Evolutionary conservation across 2,113 vertebrate genomes (phyloP).

Genomic region (Calidris pugnax): DNA sequence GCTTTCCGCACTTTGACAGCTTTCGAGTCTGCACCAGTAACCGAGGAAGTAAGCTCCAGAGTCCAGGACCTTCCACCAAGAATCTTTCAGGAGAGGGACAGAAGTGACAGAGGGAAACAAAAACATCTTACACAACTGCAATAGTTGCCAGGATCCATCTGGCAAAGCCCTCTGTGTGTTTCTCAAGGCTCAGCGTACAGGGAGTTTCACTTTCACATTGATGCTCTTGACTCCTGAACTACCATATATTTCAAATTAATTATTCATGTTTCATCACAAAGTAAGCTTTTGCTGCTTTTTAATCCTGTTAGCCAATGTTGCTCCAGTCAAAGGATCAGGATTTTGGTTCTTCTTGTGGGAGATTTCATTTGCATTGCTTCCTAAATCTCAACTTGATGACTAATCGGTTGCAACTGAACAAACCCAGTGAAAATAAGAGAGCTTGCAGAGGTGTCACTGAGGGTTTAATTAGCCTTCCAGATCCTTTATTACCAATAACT

Average conservation of each 20-base stretch:
- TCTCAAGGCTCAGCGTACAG: neutral
- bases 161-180: neutral
- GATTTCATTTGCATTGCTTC: slow-evolving; percentile 35
- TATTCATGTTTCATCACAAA: slow-evolving; percentile 13
- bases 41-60: neutral
- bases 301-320: neutral
- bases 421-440: slow-evolving; percentile 24
- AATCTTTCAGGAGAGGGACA: neutral
- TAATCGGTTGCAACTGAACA: slow-evolving; percentile 52
- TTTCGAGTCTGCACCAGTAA: neutral
- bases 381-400: slow-evolving; percentile 52
- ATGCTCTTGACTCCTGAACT: neutral
- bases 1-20: neutral
- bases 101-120: neutral
- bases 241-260: neutral
- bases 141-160: neutral
- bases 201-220: neutral
- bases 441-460: slow-evolving; percentile 28
- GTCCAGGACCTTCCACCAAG: neutral
- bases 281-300: neutral
- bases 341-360: slow-evolving; percentile 5
- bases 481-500: slow-evolving; percentile 40
- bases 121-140: neutral
- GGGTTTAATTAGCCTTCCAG: slow-evolving; percentile 44
- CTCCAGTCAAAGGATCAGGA: neutral